Evolutionary conservation across 2,113 vertebrate genomes (phyloP), one percentile per base, ranked within the genome.

Genomic region (Mustelus asterias): DNA sequence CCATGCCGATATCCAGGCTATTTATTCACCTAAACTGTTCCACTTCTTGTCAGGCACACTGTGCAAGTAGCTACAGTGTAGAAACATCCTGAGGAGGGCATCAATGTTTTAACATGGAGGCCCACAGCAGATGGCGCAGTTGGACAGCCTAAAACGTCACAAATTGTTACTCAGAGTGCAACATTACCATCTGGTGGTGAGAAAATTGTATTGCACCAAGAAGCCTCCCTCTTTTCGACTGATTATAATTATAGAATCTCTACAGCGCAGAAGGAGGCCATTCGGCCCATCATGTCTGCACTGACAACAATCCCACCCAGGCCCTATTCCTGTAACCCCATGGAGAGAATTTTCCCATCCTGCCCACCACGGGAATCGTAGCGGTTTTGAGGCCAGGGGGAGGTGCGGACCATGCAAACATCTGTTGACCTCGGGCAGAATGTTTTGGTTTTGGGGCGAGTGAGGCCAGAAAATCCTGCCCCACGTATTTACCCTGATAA

Each of bases 161-260:
- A 54, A 41, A 65, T n/a, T 60, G 88, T 58, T 65, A 65, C 33
- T 16, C 14, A 44, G 60, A 6, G 18, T 6, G 24, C 89, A 93
- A 93, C 18, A n/a, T 24, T 65, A n/a, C 60, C 89, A 93, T 37
- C 89, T 93, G 89, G 33, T 93, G 89, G 89, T 37, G 33, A n/a
- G 16, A 67, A 65, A 22, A 67, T 41, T 5, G 20, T 7, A 93
- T 22, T 93, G 60, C 89, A 41, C 7, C 1, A 9, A 65, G 16
- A 93, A 37, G 65, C n/a, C 18, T 37, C 54, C 29, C 41, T 44
- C 54, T 22, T 83, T 41, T 83, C 4, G 37, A 83, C 37, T 22
- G 37, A 83, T 41, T 7, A 83, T 5, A 80, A 18, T 41, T 83
- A n/a, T 37, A 54, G 48, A 54, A 54, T 0, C 48, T 54, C 48